Conservation (phyloP, 2,888 invertebrate species). For the Diploptera punctata region DNA sequence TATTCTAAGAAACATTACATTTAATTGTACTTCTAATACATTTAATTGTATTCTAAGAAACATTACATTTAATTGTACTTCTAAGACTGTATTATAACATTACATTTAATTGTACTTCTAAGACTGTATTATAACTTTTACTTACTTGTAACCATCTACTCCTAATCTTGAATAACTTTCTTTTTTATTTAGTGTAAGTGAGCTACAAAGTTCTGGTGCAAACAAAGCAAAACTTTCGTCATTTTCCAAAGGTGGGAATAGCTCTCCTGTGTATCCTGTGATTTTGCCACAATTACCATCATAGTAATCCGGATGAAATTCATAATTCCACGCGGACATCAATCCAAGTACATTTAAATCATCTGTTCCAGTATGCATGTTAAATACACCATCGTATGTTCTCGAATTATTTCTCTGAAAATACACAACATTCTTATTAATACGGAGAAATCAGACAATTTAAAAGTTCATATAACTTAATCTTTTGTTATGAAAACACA, state of each 20-base stretch:
- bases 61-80: no score
- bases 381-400: constrained; percentile 77
- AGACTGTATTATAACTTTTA: no score
- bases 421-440: constrained; percentile 1
- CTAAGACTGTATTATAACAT: no score
- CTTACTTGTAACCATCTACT: constrained; percentile 2
- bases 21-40: no score
- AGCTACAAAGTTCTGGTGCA: constrained; percentile 78
- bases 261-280: constrained; percentile 78
- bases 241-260: constrained; percentile 69
- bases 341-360: constrained; percentile 72
- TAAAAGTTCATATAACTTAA: no score
- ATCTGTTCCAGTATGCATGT: constrained; percentile 74
- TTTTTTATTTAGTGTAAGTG: background rate
- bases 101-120: no score
- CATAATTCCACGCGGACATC: constrained; percentile 73
- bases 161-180: background rate
- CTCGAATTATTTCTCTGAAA: constrained; percentile 74
- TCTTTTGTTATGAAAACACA: no score
- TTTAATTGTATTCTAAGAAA: no score
- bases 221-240: constrained; percentile 69
- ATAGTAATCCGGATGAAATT: constrained; percentile 63
- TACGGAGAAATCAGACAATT: no score
- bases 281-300: constrained; percentile 67
- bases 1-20: no score